Conservation (phyloP, 2,113 vertebrate species). For the Rhagologus leucostigma region DNA sequence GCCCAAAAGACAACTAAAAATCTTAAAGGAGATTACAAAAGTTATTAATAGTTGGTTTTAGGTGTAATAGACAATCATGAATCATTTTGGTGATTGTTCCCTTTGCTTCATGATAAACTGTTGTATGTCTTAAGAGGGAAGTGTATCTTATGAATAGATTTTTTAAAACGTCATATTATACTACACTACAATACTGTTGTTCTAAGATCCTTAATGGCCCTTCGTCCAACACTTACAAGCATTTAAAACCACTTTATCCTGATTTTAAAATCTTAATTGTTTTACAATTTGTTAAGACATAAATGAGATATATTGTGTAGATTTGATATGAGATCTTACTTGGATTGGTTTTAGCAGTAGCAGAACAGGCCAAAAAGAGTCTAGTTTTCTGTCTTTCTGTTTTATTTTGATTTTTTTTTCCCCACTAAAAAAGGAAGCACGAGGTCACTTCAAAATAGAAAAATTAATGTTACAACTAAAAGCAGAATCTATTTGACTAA, state of each 20-base stretch:
- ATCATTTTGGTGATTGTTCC: background rate
- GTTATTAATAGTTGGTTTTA: background rate
- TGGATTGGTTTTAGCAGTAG: background rate
- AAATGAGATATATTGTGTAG: background rate
- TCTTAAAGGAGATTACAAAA: background rate
- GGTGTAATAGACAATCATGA: background rate
- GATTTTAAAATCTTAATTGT: background rate
- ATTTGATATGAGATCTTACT: background rate
- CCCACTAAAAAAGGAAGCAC: background rate
- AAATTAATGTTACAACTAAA: background rate
- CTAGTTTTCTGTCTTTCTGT: background rate
- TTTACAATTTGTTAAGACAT: background rate
- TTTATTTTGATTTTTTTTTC: background rate
- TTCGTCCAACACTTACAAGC: background rate
- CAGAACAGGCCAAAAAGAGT: background rate
- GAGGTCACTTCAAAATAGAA: background rate
- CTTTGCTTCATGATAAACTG: background rate
- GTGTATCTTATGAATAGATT: background rate
- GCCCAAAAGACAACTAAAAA: background rate
- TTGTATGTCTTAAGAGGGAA: background rate
- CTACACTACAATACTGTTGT: background rate
- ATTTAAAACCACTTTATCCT: background rate
- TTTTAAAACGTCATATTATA: background rate
- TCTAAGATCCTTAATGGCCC: background rate
- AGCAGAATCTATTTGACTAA: background rate